phyloP scores from a whole-genome alignment of 1,140 invertebrate species.

The Habropoda laboriosa region DNA sequence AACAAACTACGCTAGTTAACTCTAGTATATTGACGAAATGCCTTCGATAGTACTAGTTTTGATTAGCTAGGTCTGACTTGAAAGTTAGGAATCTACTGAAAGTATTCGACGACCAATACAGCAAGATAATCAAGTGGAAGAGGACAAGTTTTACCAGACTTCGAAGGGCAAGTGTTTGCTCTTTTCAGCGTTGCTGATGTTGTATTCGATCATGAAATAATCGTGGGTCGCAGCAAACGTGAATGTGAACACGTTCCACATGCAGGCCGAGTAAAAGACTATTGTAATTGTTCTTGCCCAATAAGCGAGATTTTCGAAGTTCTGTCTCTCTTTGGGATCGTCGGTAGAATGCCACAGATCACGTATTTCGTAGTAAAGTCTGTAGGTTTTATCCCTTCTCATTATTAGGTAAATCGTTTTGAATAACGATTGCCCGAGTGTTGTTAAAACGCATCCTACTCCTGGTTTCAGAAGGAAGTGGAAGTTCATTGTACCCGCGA shows the following conservation, averaged over 20 bases:
- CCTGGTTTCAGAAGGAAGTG: slow-evolving; percentile 12
- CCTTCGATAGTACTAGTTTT: no score
- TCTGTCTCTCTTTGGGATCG: slow-evolving; percentile 13
- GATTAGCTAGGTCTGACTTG: no score
- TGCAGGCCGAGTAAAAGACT: slow-evolving; percentile 2
- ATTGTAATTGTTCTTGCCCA: slow-evolving; percentile 30
- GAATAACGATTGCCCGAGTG: slow-evolving; percentile 42
- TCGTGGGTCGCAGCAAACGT: background rate
- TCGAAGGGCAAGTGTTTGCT: slow-evolving; percentile 44
- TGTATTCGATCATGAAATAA: background rate
- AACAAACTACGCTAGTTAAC: no score
- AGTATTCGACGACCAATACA: background rate
- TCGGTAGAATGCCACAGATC: slow-evolving; percentile 35
- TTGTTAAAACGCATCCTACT: slow-evolving; percentile 49
- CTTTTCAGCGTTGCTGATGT: background rate
- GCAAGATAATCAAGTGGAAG: background rate
- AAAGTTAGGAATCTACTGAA: background rate
- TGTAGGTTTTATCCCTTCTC: background rate
- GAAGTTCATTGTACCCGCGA: background rate
- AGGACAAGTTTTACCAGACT: slow-evolving; percentile 41
- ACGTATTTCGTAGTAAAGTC: slow-evolving; percentile 36
- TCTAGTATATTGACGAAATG: no score
- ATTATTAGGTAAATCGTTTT: slow-evolving; percentile 52
- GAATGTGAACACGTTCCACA: slow-evolving; percentile 23
- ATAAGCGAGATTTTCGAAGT: slow-evolving; percentile 13